Evolutionary conservation across 2,888 invertebrate genomes (phyloP), one percentile per base, ranked within the genome.

Genomic region (Serrognathus titanus): DNA sequence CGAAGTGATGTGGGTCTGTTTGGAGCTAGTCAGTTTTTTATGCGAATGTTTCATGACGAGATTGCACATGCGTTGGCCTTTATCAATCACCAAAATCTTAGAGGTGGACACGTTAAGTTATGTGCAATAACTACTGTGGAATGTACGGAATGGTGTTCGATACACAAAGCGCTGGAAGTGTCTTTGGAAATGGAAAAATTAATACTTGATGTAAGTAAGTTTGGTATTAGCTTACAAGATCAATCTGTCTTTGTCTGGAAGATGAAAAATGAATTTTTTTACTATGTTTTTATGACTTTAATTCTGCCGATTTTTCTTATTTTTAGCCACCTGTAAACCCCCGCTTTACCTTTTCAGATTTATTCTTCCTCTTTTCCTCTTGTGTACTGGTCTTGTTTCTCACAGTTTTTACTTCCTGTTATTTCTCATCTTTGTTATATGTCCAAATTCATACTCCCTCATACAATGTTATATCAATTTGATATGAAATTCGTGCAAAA

Each of bases 21-120:
- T 9, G 78, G 78, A 3, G 74, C 73, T 58, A 70, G 75, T 47
- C 72, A 78, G 10, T 81, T 75, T 63, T 82, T 81, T 59, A 75
- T 74, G 62, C 73, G 75, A 61, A 80, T 82, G 81, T 78, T 80
- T 63, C 57, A 75, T 11, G 82, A 82, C 61, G 82, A 82, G 68
- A 71, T 76, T 37, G 73, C 75, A 6, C 82, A 82, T 59, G 80
- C 79, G 1, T 61, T 77, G 35, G 68, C 66, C 46, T 77, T 81
- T 39, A 66, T 79, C 2, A 77, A 80, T 59, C 82, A 80, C 59
- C 71, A 80, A 39, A 74, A 78, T 61, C 72, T 79, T 73, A 72
- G 81, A 50, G 81, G 82, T 7, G 81, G 81, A 9, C 62, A 63
- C 39, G 78, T 80, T 2, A 59, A 63, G 48, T 68, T 81, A 16